Evolutionary conservation across 2,113 vertebrate genomes (phyloP).

Genomic region (Origma solitaria): DNA sequence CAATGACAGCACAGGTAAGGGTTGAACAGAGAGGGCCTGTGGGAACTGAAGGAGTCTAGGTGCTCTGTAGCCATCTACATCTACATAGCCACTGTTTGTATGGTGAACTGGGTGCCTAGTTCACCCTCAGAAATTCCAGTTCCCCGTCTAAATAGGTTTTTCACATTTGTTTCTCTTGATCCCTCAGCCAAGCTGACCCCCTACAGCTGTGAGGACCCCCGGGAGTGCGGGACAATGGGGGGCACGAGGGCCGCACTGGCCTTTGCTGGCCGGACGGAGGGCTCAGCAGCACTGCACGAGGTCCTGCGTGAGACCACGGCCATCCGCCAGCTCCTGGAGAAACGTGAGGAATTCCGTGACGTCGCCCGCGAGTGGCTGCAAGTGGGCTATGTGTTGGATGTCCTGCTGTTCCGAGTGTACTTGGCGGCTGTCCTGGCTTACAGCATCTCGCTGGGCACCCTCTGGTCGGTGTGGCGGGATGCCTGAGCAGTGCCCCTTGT

Average conservation of each 20-base stretch:
- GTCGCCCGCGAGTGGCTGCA: constrained; percentile 90
- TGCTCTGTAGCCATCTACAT: rapidly evolving
- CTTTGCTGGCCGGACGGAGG: constrained; percentile 28
- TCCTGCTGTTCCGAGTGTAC: constrained; percentile 89
- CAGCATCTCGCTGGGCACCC: constrained; percentile 81
- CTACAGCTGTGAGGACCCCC: constrained; percentile 64
- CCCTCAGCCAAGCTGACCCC: constrained; percentile 75
- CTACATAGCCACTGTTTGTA: not conserved
- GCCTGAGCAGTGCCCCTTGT: constrained; percentile 57
- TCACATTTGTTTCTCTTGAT: not conserved
- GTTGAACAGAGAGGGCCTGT: too few species aligned
- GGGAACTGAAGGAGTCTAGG: not conserved
- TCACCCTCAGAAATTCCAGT: not conserved
- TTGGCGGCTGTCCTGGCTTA: constrained; percentile 86
- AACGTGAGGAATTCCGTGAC: constrained; percentile 80
- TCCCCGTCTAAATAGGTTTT: rapidly evolving
- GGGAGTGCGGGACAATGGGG: constrained; percentile 48
- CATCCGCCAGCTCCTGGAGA: constrained; percentile 87
- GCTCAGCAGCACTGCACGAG: constrained; percentile 56
- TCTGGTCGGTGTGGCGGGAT: constrained; percentile 93
- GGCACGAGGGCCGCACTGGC: not conserved
- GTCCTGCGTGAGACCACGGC: constrained; percentile 83
- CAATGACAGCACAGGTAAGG: constrained; percentile 64
- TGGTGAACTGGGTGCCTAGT: rapidly evolving
- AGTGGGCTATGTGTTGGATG: constrained; percentile 89